These are phyloP conservation scores for Hyaena hyaena DNA, from an alignment of 2,113 vertebrate genomes.

Conservation along the genomic window DNA sequence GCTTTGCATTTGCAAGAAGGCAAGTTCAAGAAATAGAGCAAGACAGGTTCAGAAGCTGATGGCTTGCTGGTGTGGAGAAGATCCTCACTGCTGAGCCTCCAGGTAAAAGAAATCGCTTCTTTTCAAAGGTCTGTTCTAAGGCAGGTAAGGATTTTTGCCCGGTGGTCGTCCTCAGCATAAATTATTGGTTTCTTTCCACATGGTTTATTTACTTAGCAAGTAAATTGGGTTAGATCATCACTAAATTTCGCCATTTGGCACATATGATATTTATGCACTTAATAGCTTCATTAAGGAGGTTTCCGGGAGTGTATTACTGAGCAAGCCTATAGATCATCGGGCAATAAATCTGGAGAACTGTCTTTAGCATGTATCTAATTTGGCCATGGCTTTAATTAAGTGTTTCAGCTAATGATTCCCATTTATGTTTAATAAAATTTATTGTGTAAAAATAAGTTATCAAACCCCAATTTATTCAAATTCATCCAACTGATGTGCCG, in stretches of 20 bases:
- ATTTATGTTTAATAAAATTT: constrained; percentile 78
- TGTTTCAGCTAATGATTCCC: constrained; percentile 78
- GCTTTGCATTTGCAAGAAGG: not conserved
- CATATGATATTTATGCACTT: constrained; percentile 72
- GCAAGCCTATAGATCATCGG: constrained; percentile 68
- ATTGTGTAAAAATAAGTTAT: constrained; percentile 74
- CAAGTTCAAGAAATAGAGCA: not conserved
- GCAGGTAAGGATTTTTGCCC: not conserved
- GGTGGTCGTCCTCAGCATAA: not conserved
- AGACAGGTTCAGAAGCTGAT: not conserved
- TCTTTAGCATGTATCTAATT: constrained; percentile 63
- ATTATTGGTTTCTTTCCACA: not conserved
- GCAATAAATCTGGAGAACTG: constrained; percentile 72
- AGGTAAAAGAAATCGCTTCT: not conserved
- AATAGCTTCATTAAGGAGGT: constrained; percentile 74
- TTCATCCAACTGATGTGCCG: not conserved
- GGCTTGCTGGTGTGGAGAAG: not conserved
- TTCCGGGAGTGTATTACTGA: constrained; percentile 64
- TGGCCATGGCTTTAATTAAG: constrained; percentile 76
- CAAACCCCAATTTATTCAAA: constrained; percentile 48
- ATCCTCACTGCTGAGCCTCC: not conserved
- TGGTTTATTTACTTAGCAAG: constrained; percentile 66
- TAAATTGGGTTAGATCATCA: constrained; percentile 56
- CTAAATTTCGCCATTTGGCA: constrained; percentile 62
- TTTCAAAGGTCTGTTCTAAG: not conserved